Percentiles rank a stretch among this genome's conserved stretches.
phyloP scores from a whole-genome alignment of 2,113 vertebrate species.

The Callaeas wilsoni region DNA sequence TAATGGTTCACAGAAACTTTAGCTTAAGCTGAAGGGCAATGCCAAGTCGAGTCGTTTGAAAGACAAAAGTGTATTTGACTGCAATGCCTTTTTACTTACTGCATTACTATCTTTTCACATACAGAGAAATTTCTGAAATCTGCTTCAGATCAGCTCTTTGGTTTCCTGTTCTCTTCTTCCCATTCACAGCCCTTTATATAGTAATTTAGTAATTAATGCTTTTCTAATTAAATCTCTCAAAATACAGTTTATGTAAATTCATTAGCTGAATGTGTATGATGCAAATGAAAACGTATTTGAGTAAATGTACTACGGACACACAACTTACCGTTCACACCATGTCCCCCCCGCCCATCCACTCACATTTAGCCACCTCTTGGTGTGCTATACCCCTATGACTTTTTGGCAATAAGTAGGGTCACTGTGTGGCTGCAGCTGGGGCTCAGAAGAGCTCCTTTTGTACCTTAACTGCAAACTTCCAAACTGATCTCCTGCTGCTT shows the following conservation, averaged over 20 bases:
- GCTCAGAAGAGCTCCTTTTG: neutral
- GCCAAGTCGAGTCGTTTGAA: neutral
- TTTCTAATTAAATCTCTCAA: neutral
- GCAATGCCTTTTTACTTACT: neutral
- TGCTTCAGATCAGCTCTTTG: neutral
- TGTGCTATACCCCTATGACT: neutral
- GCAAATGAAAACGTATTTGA: neutral
- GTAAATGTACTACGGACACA: neutral
- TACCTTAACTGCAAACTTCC: neutral
- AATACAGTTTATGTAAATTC: neutral
- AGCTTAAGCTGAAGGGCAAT: neutral
- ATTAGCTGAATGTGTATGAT: neutral
- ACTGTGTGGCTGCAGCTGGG: neutral
- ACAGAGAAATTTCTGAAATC: neutral
- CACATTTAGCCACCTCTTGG: neutral
- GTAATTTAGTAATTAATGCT: neutral
- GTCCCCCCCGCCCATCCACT: accelerated
- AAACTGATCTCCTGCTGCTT: neutral
- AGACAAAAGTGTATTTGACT: neutral
- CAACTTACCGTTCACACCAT: neutral
- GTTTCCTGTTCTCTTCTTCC: neutral
- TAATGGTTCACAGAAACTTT: neutral
- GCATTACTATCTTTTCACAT: neutral
- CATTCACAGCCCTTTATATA: neutral
- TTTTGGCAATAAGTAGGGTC: neutral